phyloP scores from a whole-genome alignment of 2,113 vertebrate species.

The Odocoileus virginianus region DNA sequence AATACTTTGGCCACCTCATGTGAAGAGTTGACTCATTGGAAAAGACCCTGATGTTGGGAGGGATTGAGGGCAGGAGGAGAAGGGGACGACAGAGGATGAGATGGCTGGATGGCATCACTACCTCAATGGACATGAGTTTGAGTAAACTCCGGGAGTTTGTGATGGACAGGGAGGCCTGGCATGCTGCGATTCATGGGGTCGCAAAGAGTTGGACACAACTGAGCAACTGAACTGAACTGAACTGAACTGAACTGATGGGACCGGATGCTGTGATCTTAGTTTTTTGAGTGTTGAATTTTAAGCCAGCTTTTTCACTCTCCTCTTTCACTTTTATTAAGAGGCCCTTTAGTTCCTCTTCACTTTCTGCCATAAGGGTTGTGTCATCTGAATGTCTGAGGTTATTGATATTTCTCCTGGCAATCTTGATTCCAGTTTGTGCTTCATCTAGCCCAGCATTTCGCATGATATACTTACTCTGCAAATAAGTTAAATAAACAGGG shows the following conservation, averaged over 20 bases:
- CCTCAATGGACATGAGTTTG: no score
- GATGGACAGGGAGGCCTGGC: no score
- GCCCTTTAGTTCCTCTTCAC: background rate
- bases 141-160: no score
- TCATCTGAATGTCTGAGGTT: background rate
- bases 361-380: background rate
- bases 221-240: no score
- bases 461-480: background rate
- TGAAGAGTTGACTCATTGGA: no score
- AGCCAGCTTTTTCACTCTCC: background rate
- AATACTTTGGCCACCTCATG: no score
- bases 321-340: background rate
- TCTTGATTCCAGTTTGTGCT: background rate
- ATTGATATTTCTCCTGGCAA: background rate
- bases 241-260: background rate
- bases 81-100: no score
- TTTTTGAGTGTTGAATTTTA: background rate
- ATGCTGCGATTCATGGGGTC: no score
- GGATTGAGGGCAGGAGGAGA: no score
- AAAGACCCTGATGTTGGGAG: no score
- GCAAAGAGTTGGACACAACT: no score
- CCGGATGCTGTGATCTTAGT: background rate
- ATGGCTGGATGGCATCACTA: no score
- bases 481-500: background rate
- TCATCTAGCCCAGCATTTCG: background rate